Conservation (phyloP, 2,888 invertebrate genomes). For the Myopa tessellatipennis region DNA sequence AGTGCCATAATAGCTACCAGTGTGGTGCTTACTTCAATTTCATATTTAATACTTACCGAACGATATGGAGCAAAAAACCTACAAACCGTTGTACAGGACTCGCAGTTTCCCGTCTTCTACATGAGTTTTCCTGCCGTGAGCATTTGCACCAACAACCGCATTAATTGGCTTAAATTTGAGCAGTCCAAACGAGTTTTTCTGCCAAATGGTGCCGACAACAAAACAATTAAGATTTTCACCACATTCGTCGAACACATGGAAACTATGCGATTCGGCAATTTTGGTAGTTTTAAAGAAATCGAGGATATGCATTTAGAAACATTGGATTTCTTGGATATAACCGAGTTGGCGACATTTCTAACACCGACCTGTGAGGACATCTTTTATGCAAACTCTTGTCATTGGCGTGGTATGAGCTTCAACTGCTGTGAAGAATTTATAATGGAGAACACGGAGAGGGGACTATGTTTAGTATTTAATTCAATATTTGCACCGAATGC, state of each 20-base stretch:
- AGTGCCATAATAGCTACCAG: slow-evolving; percentile 55
- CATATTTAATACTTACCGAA: slow-evolving; percentile 55
- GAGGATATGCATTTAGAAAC: slow-evolving; percentile 60
- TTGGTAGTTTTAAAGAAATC: slow-evolving; percentile 51
- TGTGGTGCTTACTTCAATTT: slow-evolving; percentile 52
- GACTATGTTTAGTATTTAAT: slow-evolving; percentile 69
- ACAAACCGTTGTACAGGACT: slow-evolving; percentile 64
- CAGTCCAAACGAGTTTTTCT: slow-evolving; percentile 57
- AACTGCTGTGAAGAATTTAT: slow-evolving; percentile 68
- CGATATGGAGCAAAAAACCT: slow-evolving; percentile 58
- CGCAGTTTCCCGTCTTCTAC: slow-evolving; percentile 63
- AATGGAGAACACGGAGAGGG: slow-evolving; percentile 68
- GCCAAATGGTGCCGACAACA: slow-evolving; percentile 52
- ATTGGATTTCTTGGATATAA: slow-evolving; percentile 58
- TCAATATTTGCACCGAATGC: slow-evolving; percentile 57
- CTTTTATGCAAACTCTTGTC: slow-evolving; percentile 60
- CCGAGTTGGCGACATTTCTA: slow-evolving; percentile 52
- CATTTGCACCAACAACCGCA: slow-evolving; percentile 62
- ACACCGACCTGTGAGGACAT: slow-evolving; percentile 65
- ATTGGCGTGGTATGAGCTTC: slow-evolving; percentile 64
- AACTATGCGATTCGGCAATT: slow-evolving; percentile 60
- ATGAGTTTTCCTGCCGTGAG: slow-evolving; percentile 64
- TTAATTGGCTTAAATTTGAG: slow-evolving; percentile 62
- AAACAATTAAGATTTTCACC: slow-evolving; percentile 52
- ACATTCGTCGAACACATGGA: slow-evolving; percentile 57